These are phyloP conservation scores for Periplaneta americana DNA, from an alignment of 1,140 invertebrate species.

Conservation along the genomic window DNA sequence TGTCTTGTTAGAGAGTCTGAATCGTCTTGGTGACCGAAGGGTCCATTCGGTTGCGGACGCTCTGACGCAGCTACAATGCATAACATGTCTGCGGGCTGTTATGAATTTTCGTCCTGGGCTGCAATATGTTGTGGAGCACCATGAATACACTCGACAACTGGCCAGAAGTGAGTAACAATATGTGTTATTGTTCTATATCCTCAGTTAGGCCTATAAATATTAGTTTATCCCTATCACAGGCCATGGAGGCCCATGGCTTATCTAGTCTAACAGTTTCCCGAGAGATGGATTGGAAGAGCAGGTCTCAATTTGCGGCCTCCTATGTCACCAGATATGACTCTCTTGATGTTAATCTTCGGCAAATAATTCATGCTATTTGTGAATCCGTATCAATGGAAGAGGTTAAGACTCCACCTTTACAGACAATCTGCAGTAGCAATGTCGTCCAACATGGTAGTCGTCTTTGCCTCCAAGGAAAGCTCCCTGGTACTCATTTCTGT, in stretches of 20 bases:
- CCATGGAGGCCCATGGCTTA: no score
- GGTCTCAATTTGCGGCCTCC: no score
- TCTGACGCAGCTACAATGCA: slow-evolving; percentile 41
- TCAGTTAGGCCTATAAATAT: background rate
- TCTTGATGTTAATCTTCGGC: background rate
- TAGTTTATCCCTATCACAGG: background rate
- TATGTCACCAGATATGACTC: background rate
- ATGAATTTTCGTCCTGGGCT: slow-evolving; percentile 45
- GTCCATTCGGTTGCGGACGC: slow-evolving; percentile 36
- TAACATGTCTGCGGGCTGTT: slow-evolving; percentile 40
- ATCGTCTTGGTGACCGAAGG: slow-evolving; percentile 29
- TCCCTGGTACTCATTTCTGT: no score
- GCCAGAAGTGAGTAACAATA: slow-evolving; percentile 40
- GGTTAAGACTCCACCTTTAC: no score
- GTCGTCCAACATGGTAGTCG: no score
- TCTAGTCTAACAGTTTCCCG: background rate
- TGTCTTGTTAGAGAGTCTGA: slow-evolving; percentile 41
- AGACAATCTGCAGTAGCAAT: no score
- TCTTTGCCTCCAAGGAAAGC: no score
- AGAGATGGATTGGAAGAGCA: no score
- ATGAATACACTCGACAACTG: slow-evolving; percentile 38
- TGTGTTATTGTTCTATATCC: background rate
- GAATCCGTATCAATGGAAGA: no score
- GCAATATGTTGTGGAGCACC: slow-evolving; percentile 39
- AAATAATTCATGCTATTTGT: no score